Conservation (phyloP, 2,113 vertebrate species). For the Cairina moschata region DNA sequence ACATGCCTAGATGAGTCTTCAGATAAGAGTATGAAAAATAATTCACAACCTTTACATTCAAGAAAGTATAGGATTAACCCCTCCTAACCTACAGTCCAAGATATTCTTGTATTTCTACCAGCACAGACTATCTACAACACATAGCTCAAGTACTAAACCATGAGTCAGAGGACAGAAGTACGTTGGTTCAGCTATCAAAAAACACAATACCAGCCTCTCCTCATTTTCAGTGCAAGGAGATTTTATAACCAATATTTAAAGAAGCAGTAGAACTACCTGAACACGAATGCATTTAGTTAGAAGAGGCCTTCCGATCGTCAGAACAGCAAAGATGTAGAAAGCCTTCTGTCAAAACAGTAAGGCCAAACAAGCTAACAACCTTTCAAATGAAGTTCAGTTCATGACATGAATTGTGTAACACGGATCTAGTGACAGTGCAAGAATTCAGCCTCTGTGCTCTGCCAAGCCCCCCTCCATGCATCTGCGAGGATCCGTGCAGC, state of each 20-base stretch:
- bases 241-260: background rate
- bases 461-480: background rate
- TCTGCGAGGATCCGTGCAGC: background rate
- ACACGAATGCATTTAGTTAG: fast-evolving
- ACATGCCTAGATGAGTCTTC: slow-evolving; percentile 13
- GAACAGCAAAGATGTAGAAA: background rate
- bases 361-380: background rate
- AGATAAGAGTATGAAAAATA: background rate
- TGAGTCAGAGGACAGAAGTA: slow-evolving; percentile 21
- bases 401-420: background rate
- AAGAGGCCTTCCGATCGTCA: background rate
- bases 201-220: background rate
- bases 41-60: slow-evolving; percentile 3
- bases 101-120: background rate
- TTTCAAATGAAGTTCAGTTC: background rate
- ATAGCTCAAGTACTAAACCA: background rate
- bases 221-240: background rate
- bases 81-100: background rate
- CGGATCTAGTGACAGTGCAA: background rate
- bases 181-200: background rate
- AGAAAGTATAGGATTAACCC: slow-evolving; percentile 44
- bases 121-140: slow-evolving; percentile 44
- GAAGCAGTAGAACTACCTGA: background rate
- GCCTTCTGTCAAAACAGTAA: background rate
- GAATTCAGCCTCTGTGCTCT: background rate